These are phyloP conservation scores for Keiferia lycopersicella DNA, from an alignment of 2,888 invertebrate genomes.

Conservation along the genomic window DNA sequence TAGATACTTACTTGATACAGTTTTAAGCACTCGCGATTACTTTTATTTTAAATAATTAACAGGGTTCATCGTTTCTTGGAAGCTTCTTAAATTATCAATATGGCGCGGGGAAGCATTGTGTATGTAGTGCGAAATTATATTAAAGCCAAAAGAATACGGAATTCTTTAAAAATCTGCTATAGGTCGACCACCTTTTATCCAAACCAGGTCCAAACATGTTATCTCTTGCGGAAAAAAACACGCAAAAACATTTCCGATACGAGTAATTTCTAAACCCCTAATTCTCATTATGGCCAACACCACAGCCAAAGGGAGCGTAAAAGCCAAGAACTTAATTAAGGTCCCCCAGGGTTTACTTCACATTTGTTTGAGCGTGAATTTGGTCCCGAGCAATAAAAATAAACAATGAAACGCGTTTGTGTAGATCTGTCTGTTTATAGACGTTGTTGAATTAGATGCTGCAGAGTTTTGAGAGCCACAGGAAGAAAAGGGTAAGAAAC, in stretches of 20 bases:
- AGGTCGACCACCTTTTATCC: too few species aligned
- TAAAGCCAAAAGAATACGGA: too few species aligned
- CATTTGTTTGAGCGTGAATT: constrained; percentile 37
- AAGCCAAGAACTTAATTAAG: constrained; percentile 38
- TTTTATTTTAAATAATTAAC: too few species aligned
- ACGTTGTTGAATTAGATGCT: neutral
- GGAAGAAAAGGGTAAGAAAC: too few species aligned
- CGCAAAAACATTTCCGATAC: constrained; percentile 38
- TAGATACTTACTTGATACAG: too few species aligned
- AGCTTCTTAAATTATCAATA: too few species aligned
- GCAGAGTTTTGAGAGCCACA: neutral
- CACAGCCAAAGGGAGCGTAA: constrained; percentile 32
- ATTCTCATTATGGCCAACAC: constrained; percentile 36
- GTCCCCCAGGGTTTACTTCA: constrained; percentile 34
- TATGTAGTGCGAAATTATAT: too few species aligned
- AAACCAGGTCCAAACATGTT: too few species aligned
- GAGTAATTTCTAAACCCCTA: constrained; percentile 46
- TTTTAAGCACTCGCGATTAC: too few species aligned
- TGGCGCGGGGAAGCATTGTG: too few species aligned
- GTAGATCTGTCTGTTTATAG: neutral
- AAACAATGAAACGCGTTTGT: constrained; percentile 34
- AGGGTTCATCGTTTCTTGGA: too few species aligned
- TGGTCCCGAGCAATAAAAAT: constrained; percentile 35
- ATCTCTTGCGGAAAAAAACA: constrained; percentile 14
- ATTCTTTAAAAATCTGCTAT: too few species aligned